These are phyloP conservation scores for Patiria miniata DNA, from an alignment of 35 echinoderm and acorn worm species.

Conservation along the genomic window DNA sequence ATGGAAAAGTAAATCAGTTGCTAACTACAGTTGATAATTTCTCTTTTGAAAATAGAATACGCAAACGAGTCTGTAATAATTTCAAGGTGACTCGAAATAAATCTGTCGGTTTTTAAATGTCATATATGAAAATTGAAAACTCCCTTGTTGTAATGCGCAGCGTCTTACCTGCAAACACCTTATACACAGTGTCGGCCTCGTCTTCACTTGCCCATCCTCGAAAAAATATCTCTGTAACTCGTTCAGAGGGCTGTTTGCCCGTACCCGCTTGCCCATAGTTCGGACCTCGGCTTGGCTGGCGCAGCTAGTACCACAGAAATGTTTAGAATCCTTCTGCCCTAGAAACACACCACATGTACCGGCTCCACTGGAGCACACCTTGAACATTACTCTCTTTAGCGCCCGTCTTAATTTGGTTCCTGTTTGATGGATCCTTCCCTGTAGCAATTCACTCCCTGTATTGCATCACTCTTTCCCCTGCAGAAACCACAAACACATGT, in stretches of 20 bases:
- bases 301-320: background rate
- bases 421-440: no score
- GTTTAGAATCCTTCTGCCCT: background rate
- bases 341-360: background rate
- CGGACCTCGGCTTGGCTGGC: background rate
- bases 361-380: background rate
- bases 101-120: no score
- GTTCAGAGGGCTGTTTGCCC: background rate
- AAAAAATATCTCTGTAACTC: conserved; percentile 1
- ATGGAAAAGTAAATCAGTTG: no score
- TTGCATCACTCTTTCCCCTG: background rate
- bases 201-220: background rate
- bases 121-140: no score
- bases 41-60: no score
- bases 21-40: no score
- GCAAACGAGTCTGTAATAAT: no score
- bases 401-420: no score
- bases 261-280: background rate
- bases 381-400: background rate
- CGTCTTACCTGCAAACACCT: conserved; percentile 20
- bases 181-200: background rate
- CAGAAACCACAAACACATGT: background rate
- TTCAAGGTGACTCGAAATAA: no score
- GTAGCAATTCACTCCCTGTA: background rate
- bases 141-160: background rate